Conservation (phyloP, 1,140 invertebrate species). For the Eciton burchellii region DNA sequence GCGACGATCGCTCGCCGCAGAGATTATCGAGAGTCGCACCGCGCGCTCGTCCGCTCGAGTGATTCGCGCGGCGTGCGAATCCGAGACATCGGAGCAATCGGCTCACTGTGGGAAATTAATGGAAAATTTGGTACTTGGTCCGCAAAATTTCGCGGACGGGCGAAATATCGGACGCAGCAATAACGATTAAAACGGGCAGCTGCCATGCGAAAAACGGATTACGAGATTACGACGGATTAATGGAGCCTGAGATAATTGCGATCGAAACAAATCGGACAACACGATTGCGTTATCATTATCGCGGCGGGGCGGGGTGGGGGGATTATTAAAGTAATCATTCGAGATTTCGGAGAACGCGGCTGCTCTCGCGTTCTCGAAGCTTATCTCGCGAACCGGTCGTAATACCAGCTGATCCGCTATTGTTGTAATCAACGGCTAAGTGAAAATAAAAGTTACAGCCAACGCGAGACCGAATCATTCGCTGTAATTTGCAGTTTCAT, state of each 20-base stretch:
- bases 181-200: not conserved
- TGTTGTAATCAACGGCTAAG: not conserved
- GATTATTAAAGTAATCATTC: not conserved
- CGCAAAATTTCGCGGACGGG: not conserved
- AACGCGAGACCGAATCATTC: not conserved
- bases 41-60: not conserved
- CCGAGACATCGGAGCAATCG: not conserved
- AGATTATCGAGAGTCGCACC: not conserved
- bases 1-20: not conserved
- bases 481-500: conserved; percentile 43
- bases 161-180: not conserved
- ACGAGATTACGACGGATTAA: not conserved
- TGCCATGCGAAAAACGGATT: not conserved
- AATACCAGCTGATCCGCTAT: not conserved
- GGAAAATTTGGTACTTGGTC: not conserved
- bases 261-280: not conserved
- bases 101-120: not conserved
- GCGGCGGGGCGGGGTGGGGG: too few relatives aligned
- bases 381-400: not conserved
- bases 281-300: not conserved
- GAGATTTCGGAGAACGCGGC: not conserved
- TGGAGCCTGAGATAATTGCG: not conserved
- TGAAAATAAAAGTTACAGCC: conserved; percentile 1
- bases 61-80: too few relatives aligned
- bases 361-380: not conserved